These are phyloP conservation scores for Antennarius striatus DNA, from an alignment of 2,113 vertebrate species.

Conservation along the genomic window DNA sequence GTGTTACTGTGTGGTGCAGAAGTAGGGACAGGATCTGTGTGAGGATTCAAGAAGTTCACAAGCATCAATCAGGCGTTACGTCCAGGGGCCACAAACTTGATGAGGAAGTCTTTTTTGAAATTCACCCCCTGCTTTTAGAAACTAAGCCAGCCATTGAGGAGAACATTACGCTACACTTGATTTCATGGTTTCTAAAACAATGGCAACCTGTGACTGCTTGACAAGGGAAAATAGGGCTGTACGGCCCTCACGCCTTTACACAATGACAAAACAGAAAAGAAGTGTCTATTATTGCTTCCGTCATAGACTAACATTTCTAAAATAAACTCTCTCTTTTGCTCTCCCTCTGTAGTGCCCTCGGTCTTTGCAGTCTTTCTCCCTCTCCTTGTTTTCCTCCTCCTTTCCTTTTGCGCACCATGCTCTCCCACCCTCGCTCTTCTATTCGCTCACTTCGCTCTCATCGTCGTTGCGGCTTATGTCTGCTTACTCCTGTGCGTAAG, in stretches of 20 bases:
- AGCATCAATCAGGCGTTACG: too few species aligned
- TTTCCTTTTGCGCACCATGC: constrained; percentile 60
- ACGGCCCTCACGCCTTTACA: neutral
- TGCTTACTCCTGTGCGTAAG: constrained; percentile 68
- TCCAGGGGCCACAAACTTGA: too few species aligned
- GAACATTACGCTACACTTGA: constrained; percentile 33
- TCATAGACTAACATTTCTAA: neutral
- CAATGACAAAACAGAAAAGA: constrained; percentile 21
- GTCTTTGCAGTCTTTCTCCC: constrained; percentile 35
- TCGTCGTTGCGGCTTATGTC: constrained; percentile 62
- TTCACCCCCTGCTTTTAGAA: neutral
- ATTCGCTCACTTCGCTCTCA: constrained; percentile 73
- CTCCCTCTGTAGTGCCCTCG: constrained; percentile 19
- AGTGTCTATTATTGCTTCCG: constrained; percentile 29
- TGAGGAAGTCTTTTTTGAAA: constrained; percentile 1
- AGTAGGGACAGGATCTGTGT: too few species aligned
- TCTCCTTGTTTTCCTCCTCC: constrained; percentile 52
- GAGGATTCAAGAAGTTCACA: too few species aligned
- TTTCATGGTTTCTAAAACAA: constrained; percentile 37
- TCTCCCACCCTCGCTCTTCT: constrained; percentile 70
- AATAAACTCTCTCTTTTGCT: neutral
- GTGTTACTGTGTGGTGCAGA: too few species aligned
- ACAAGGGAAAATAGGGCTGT: neutral
- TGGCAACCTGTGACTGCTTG: constrained; percentile 17
- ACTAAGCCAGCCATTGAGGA: neutral